These are phyloP conservation scores for Scyliorhinus canicula DNA, from an alignment of 2,797 vertebrate genomes.

Conservation along the genomic window DNA sequence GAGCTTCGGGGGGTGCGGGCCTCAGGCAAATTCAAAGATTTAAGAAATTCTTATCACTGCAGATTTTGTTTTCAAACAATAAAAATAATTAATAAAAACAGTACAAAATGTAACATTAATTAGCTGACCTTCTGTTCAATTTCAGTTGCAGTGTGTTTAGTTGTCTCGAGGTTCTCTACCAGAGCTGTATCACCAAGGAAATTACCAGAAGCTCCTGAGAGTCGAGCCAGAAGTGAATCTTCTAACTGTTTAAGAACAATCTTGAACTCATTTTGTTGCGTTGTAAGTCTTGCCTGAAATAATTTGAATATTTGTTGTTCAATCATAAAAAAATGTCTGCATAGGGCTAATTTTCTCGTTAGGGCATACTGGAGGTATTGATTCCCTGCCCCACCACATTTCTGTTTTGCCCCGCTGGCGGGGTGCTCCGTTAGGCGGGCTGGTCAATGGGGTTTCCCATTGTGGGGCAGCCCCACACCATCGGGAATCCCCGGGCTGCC, in stretches of 20 bases:
- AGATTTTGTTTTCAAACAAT: background rate
- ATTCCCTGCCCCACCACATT: no score
- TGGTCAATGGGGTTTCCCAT: no score
- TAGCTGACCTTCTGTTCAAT: conserved; percentile 56
- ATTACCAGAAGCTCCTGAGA: conserved; percentile 53
- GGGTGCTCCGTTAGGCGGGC: no score
- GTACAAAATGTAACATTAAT: background rate
- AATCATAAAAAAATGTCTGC: background rate
- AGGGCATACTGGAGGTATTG: background rate
- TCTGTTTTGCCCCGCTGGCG: no score
- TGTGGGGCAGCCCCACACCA: no score
- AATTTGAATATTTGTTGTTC: rapidly evolving
- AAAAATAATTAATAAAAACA: background rate
- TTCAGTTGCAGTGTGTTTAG: conserved; percentile 57
- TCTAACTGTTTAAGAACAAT: conserved; percentile 64
- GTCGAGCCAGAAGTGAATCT: conserved; percentile 58
- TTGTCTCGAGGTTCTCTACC: conserved; percentile 63
- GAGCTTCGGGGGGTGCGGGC: no score
- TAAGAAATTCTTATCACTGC: background rate
- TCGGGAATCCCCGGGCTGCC: no score
- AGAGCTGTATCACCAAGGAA: conserved; percentile 58
- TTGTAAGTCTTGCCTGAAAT: conserved; percentile 58
- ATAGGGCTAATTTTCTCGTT: background rate
- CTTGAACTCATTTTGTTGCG: conserved; percentile 64
- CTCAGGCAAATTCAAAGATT: no score